Percentiles rank a stretch among this genome's conserved stretches.
phyloP scores from a whole-genome alignment of 2,888 invertebrate species.

The Gandaritis pyraliata region DNA sequence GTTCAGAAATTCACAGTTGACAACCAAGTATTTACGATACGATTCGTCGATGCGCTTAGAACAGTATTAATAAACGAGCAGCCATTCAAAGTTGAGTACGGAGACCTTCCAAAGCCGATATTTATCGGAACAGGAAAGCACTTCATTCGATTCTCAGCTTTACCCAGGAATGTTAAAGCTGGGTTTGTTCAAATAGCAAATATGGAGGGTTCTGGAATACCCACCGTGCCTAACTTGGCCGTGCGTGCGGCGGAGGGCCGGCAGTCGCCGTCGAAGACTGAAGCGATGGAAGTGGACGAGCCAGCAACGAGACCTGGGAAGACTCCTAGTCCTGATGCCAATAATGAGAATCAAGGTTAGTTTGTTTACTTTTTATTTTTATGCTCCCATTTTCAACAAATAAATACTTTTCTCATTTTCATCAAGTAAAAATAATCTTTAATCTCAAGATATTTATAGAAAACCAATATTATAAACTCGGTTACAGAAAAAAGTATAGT shows the following conservation, averaged over 20 bases:
- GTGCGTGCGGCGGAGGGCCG: constrained; percentile 43
- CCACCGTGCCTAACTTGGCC: constrained; percentile 45
- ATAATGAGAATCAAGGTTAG: constrained; percentile 68
- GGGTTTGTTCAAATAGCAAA: constrained; percentile 88
- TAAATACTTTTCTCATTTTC: too few relatives aligned
- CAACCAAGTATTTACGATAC: constrained; percentile 88
- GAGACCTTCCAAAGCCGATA: constrained; percentile 92
- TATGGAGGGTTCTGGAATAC: constrained; percentile 86
- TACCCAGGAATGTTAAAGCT: constrained; percentile 89
- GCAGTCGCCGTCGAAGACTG: constrained; percentile 36
- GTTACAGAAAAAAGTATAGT: too few relatives aligned
- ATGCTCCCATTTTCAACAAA: too few relatives aligned
- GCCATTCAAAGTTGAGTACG: constrained; percentile 91
- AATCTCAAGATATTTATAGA: too few relatives aligned
- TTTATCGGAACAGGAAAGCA: constrained; percentile 89
- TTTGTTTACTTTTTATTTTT: constrained; percentile 3
- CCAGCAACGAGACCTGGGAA: constrained; percentile 54
- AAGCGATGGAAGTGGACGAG: constrained; percentile 59
- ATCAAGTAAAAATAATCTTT: too few relatives aligned
- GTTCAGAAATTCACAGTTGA: constrained; percentile 91
- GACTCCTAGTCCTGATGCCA: constrained; percentile 69
- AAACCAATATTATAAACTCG: too few relatives aligned
- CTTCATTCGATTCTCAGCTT: constrained; percentile 91
- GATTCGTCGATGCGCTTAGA: constrained; percentile 91
- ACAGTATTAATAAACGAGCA: constrained; percentile 92